Conservation (phyloP, 1,140 invertebrate species). For the Papilio glaucus region DNA sequence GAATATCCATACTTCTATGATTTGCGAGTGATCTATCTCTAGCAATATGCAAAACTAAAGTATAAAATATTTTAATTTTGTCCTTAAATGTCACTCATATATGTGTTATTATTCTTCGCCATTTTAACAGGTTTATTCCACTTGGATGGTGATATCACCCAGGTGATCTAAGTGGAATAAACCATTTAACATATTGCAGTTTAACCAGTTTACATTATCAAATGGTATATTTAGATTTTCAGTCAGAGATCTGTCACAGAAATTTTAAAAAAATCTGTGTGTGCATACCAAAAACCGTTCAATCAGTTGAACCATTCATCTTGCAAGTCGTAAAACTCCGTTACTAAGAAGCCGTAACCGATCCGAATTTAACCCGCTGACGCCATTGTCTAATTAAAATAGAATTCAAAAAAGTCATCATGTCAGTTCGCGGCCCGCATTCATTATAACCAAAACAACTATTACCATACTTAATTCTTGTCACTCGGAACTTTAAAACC, state of each 20-base stretch:
- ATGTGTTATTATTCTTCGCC: too few species aligned
- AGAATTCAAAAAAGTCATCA: conserved; percentile 46
- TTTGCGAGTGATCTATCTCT: too few species aligned
- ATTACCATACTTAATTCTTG: conserved; percentile 52
- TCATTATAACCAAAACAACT: conserved; percentile 50
- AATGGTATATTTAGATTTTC: too few species aligned
- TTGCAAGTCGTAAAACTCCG: conserved; percentile 11
- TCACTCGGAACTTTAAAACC: conserved; percentile 50
- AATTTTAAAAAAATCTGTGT: background rate
- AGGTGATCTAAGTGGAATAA: too few species aligned
- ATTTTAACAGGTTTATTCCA: too few species aligned
- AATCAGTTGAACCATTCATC: background rate
- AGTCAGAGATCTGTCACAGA: background rate
- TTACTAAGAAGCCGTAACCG: background rate
- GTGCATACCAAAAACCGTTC: background rate
- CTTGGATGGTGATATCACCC: too few species aligned
- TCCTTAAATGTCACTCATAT: too few species aligned
- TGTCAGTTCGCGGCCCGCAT: conserved; percentile 50
- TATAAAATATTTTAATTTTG: too few species aligned
- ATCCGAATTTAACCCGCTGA: conserved; percentile 41
- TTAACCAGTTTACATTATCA: too few species aligned
- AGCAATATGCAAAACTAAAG: too few species aligned
- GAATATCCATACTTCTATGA: too few species aligned
- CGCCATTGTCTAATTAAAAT: conserved; percentile 47
- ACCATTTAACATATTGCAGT: too few species aligned